phyloP scores from a whole-genome alignment of 2,113 vertebrate genomes.

The Rhea pennata region DNA sequence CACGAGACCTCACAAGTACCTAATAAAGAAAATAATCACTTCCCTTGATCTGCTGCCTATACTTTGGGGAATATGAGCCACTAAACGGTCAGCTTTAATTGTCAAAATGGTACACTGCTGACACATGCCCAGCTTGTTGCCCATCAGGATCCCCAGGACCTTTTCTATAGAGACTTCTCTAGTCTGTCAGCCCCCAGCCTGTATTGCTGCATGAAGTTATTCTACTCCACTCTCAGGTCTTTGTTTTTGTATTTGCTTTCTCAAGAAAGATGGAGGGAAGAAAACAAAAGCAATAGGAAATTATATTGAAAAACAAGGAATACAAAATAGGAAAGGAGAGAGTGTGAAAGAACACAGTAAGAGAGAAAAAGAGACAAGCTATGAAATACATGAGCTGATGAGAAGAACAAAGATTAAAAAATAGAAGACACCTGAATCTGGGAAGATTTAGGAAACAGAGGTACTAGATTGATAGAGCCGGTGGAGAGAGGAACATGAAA shows the following conservation, averaged over 20 bases:
- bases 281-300: not conserved
- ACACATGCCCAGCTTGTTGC: fast-evolving
- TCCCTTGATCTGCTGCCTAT: not conserved
- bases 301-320: not conserved
- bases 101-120: not conserved
- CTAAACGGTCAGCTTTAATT: not conserved
- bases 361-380: not conserved
- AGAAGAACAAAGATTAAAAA: not conserved
- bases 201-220: not conserved
- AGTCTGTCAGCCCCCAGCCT: not conserved
- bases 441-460: not conserved
- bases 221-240: not conserved
- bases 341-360: not conserved
- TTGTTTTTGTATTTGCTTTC: not conserved
- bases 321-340: not conserved
- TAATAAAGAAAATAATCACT: not conserved
- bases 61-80: fast-evolving
- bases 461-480: not conserved
- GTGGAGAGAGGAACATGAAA: not conserved
- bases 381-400: not conserved
- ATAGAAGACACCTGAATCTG: not conserved
- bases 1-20: not conserved
- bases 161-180: not conserved
- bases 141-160: not conserved
- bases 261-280: not conserved